Evolutionary conservation across 1,140 invertebrate genomes (phyloP).

Genomic region (Macrobrachium nipponense): DNA sequence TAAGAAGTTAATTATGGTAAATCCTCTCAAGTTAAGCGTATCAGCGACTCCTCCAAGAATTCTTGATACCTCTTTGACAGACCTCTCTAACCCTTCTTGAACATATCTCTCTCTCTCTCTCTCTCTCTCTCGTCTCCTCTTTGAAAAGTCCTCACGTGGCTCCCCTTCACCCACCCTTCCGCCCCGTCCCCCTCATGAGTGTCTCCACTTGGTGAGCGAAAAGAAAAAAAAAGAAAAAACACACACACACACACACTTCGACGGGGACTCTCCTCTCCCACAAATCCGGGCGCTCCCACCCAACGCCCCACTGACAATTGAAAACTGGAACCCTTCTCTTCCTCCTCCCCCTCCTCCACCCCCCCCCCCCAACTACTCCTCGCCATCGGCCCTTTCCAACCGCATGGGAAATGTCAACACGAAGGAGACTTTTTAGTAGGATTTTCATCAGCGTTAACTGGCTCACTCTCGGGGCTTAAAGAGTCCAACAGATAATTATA

Average conservation of each 20-base stretch:
- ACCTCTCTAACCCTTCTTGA: not conserved
- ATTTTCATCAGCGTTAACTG: too few relatives aligned
- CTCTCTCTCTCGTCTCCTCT: not conserved
- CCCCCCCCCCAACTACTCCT: not conserved
- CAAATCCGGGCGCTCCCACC: not conserved
- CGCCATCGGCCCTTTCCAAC: not conserved
- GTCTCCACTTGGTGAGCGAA: not conserved
- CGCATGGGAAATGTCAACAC: too few relatives aligned
- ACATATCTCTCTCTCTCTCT: slow-evolving; percentile 1
- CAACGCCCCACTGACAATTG: not conserved
- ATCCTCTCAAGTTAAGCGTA: not conserved
- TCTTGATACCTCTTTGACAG: not conserved
- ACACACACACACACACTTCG: not conserved
- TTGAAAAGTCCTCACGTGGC: not conserved
- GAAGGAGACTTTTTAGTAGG: too few relatives aligned
- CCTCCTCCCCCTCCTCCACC: not conserved
- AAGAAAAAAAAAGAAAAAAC: too few relatives aligned
- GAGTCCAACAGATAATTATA: too few relatives aligned
- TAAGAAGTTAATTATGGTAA: too few relatives aligned
- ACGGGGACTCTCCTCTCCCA: not conserved
- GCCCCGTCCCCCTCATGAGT: not conserved
- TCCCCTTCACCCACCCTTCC: not conserved
- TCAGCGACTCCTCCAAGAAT: not conserved
- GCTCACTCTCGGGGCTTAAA: too few relatives aligned
- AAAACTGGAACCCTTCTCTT: not conserved